Percentiles rank a stretch among this genome's conserved stretches.
Conservation (phyloP, 2,888 invertebrate genomes). For the Hypselothyrea guttata region DNA sequence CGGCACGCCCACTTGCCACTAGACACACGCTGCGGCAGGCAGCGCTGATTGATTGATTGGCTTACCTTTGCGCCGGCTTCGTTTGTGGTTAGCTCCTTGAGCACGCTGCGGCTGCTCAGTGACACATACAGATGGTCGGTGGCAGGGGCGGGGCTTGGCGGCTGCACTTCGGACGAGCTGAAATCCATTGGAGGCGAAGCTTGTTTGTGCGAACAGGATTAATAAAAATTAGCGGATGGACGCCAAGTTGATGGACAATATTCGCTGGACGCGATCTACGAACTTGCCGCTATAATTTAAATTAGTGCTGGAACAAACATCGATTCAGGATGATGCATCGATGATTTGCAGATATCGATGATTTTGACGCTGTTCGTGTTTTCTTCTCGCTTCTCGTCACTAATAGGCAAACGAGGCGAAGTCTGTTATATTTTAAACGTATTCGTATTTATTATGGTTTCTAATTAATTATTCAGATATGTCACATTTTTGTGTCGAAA, state of each 20-base stretch:
- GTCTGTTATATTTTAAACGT: too few species aligned
- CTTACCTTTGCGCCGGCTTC: slow-evolving; percentile 68
- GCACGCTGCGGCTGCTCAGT: slow-evolving; percentile 50
- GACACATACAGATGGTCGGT: slow-evolving; percentile 18
- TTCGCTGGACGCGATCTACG: slow-evolving; percentile 14
- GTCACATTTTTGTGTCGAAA: too few species aligned
- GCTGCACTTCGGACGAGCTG: slow-evolving; percentile 14
- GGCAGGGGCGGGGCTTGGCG: slow-evolving; percentile 9
- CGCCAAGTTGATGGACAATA: neutral
- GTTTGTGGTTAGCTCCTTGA: slow-evolving; percentile 71
- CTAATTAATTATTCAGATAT: too few species aligned
- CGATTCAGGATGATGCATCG: slow-evolving; percentile 1
- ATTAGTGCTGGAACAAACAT: slow-evolving; percentile 35
- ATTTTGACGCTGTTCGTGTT: too few species aligned
- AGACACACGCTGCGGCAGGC: slow-evolving; percentile 10
- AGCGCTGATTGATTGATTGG: slow-evolving; percentile 24
- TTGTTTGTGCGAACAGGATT: neutral
- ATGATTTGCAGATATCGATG: too few species aligned
- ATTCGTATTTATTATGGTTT: too few species aligned
- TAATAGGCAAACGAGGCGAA: too few species aligned
- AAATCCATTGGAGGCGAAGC: slow-evolving; percentile 41
- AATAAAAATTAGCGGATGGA: slow-evolving; percentile 7
- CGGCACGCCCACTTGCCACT: slow-evolving; percentile 27
- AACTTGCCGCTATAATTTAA: slow-evolving; percentile 71
- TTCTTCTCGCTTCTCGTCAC: too few species aligned